Evolutionary conservation across 2,113 vertebrate species (phyloP).

Genomic region (Engystomops pustulosus): DNA sequence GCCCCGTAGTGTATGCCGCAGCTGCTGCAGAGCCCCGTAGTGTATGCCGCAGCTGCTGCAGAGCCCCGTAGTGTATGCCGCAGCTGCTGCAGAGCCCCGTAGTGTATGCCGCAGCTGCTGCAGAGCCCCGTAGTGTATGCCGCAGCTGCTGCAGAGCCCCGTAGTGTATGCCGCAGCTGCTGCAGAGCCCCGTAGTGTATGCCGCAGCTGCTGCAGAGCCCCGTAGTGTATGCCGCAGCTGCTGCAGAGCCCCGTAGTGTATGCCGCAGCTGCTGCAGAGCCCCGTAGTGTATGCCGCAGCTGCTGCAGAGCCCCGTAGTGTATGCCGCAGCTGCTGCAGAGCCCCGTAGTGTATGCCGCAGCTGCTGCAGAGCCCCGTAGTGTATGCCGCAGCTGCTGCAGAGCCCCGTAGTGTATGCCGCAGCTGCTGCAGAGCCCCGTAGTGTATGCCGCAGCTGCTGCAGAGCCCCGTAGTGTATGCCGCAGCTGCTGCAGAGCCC

Average conservation of each 20-base stretch:
- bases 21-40: not conserved
- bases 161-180: too few species aligned
- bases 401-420: not conserved
- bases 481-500: too few species aligned
- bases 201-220: too few species aligned
- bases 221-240: too few species aligned
- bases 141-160: too few species aligned
- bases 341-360: not conserved
- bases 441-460: not conserved
- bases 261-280: too few species aligned
- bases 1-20: not conserved
- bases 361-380: not conserved
- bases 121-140: not conserved
- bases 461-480: too few species aligned
- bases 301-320: not conserved
- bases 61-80: too few species aligned
- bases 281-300: not conserved
- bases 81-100: not conserved
- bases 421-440: too few species aligned
- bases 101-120: not conserved
- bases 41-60: too few species aligned
- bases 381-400: not conserved
- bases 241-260: not conserved
- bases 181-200: too few species aligned
- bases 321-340: too few species aligned